A percentile compares a stretch with the other conserved stretches of the same genome.
Evolutionary conservation across 1,140 invertebrate genomes (phyloP).

Genomic region (Drosophila lowei): DNA sequence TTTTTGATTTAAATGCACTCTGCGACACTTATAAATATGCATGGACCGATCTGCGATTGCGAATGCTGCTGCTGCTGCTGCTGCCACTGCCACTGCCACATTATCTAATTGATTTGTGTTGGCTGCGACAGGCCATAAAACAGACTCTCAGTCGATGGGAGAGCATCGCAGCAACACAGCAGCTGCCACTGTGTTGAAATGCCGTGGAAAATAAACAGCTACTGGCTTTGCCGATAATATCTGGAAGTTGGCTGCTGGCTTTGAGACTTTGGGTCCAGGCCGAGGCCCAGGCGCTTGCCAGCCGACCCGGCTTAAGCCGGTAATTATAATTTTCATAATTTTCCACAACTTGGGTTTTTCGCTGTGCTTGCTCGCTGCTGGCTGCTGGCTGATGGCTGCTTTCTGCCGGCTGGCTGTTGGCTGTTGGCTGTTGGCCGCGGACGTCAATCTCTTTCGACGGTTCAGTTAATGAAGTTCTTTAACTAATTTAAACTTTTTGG

Average conservation of each 20-base stretch:
- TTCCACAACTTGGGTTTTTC: conserved; percentile 56
- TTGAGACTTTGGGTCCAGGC: not conserved
- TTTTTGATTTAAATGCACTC: conserved; percentile 77
- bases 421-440: not conserved
- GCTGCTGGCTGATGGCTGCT: too few relatives aligned
- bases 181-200: conserved; percentile 63
- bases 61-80: conserved; percentile 21
- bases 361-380: conserved; percentile 1
- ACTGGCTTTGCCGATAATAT: conserved; percentile 55
- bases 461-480: conserved; percentile 62
- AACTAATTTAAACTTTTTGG: conserved; percentile 78
- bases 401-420: too few relatives aligned
- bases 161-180: not conserved
- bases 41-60: conserved; percentile 49
- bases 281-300: not conserved
- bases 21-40: conserved; percentile 74
- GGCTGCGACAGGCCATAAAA: conserved; percentile 56
- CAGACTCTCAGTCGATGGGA: conserved; percentile 25
- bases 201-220: conserved; percentile 52
- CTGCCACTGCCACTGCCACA: conserved; percentile 33
- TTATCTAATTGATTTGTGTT: conserved; percentile 68
- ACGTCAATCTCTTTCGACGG: conserved; percentile 49
- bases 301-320: conserved; percentile 44
- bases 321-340: conserved; percentile 79
- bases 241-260: conserved; percentile 5